Percentiles rank a stretch among this genome's conserved stretches.
These are phyloP conservation scores for Drosophila greeni DNA, from an alignment of 2,888 invertebrate species.

Conservation along the genomic window DNA sequence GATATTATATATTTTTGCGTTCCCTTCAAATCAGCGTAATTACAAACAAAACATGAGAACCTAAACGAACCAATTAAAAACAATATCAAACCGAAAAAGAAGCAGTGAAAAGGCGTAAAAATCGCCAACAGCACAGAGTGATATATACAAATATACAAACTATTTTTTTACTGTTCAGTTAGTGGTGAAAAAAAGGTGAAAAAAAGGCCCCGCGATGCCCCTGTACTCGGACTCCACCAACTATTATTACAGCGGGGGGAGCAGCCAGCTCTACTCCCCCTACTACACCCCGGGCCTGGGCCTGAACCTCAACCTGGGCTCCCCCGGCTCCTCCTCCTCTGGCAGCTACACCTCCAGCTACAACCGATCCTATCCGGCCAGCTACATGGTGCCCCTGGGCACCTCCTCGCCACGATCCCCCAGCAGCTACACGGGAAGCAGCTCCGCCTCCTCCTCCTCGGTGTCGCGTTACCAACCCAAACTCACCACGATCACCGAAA, in stretches of 20 bases:
- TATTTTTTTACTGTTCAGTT: slow-evolving; percentile 10
- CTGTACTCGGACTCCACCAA: slow-evolving; percentile 84
- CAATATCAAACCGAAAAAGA: slow-evolving; percentile 3
- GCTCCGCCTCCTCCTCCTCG: neutral
- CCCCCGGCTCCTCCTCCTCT: slow-evolving; percentile 79
- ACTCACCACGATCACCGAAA: slow-evolving; percentile 86
- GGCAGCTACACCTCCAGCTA: slow-evolving; percentile 81
- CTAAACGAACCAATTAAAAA: slow-evolving; percentile 15
- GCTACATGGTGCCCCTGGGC: slow-evolving; percentile 74
- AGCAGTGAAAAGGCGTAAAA: slow-evolving; percentile 18
- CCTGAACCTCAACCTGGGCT: slow-evolving; percentile 80
- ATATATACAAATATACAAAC: neutral
- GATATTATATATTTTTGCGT: slow-evolving; percentile 1
- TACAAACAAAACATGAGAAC: slow-evolving; percentile 20
- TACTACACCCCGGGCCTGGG: slow-evolving; percentile 79
- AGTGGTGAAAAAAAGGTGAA: slow-evolving; percentile 30
- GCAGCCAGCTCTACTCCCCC: slow-evolving; percentile 80
- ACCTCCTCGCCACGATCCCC: slow-evolving; percentile 63
- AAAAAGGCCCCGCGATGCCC: slow-evolving; percentile 80
- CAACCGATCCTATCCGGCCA: slow-evolving; percentile 79
- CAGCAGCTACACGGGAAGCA: slow-evolving; percentile 59
- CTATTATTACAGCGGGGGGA: slow-evolving; percentile 79
- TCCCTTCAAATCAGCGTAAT: slow-evolving; percentile 11
- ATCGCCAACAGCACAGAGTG: neutral
- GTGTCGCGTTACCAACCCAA: slow-evolving; percentile 84